Percentiles rank a stretch among this genome's conserved stretches.
These are phyloP conservation scores for Andrena flavipes DNA, from an alignment of 2,888 invertebrate species.

Conservation along the genomic window DNA sequence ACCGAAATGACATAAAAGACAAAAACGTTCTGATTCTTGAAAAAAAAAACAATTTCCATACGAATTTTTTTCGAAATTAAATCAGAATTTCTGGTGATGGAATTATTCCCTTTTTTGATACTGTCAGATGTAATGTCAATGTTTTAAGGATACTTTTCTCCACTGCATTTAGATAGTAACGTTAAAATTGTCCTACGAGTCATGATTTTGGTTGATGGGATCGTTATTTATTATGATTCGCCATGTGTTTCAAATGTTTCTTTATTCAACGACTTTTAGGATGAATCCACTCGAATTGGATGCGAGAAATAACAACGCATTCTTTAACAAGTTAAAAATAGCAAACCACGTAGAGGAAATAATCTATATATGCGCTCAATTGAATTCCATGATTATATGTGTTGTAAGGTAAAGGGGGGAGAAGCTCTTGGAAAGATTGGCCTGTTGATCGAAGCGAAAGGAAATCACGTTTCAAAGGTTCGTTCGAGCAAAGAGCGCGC, in stretches of 20 bases:
- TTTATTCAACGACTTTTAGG: neutral
- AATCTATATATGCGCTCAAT: neutral
- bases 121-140: no score
- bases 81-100: no score
- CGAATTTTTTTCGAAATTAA: no score
- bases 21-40: neutral
- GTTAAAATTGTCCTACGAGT: no score
- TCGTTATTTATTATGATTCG: neutral
- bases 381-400: conserved; percentile 20
- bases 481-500: neutral
- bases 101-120: no score
- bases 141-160: no score
- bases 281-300: neutral
- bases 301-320: neutral
- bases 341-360: neutral
- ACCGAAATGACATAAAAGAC: neutral
- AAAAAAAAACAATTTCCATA: neutral
- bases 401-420: conserved; percentile 3
- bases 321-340: conserved; percentile 2
- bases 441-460: neutral
- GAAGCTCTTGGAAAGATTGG: conserved; percentile 26
- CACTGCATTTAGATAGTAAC: no score
- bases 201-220: neutral
- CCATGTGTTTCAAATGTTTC: neutral
- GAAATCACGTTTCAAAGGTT: conserved; percentile 7